Evolutionary conservation across 2,113 vertebrate species (phyloP).

Genomic region (Nothobranchius kuhntae): DNA sequence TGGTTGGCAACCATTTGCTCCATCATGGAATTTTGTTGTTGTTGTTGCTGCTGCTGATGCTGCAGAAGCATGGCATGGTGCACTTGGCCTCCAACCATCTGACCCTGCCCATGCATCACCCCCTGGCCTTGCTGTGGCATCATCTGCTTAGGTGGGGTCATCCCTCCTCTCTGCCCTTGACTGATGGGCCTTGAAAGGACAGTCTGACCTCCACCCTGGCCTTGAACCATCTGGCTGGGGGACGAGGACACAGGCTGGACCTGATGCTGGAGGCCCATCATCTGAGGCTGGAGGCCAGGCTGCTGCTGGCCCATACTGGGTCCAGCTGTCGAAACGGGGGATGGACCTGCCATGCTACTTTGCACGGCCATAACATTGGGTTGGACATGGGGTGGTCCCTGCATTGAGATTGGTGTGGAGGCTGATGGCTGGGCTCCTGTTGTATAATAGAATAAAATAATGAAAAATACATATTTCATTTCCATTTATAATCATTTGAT

Average conservation of each 20-base stretch:
- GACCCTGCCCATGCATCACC: conserved; percentile 92
- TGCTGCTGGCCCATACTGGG: conserved; percentile 87
- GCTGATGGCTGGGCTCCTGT: conserved; percentile 85
- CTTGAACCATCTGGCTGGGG: conserved; percentile 92
- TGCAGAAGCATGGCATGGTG: conserved; percentile 89
- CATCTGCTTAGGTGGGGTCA: conserved; percentile 98
- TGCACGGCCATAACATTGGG: conserved; percentile 90
- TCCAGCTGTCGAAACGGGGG: conserved; percentile 83
- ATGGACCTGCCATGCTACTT: conserved; percentile 86
- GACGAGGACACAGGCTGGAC: conserved; percentile 91
- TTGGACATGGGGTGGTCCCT: conserved; percentile 87
- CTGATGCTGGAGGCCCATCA: conserved; percentile 96
- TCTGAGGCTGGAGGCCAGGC: conserved; percentile 90
- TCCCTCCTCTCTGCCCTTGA: conserved; percentile 90
- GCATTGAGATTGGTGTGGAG: conserved; percentile 89
- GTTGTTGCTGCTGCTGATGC: conserved; percentile 72
- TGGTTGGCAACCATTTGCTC: conserved; percentile 96
- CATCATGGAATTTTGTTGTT: conserved; percentile 94
- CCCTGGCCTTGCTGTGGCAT: conserved; percentile 93
- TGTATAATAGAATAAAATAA: conserved; percentile 63
- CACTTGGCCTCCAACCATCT: conserved; percentile 91
- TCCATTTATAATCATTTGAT: no score
- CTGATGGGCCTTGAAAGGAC: conserved; percentile 92
- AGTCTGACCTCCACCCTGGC: conserved; percentile 86
- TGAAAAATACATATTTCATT: background rate